These are phyloP conservation scores for Amphimallon solstitiale DNA, from an alignment of 2,888 invertebrate species.

Conservation along the genomic window DNA sequence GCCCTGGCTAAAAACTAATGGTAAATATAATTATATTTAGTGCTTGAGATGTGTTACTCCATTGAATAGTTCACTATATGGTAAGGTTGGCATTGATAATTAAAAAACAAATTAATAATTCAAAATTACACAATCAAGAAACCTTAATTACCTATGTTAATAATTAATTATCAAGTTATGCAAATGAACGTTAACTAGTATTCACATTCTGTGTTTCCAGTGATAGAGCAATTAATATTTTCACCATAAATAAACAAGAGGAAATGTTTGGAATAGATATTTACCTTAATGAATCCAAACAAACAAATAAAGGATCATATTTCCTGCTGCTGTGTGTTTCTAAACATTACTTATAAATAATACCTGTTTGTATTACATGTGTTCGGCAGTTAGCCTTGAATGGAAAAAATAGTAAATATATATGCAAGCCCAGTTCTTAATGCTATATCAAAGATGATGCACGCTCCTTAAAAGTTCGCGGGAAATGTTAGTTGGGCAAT, in stretches of 20 bases:
- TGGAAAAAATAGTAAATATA: constrained; percentile 42
- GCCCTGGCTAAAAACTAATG: no score
- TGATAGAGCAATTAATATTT: constrained; percentile 13
- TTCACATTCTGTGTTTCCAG: background rate
- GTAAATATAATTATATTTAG: no score
- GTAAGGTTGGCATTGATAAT: no score
- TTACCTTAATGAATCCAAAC: constrained; percentile 18
- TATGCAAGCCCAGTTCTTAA: constrained; percentile 40
- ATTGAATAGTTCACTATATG: no score
- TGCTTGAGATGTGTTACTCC: no score
- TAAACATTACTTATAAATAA: constrained; percentile 35
- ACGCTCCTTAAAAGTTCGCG: constrained; percentile 16
- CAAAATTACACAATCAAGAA: no score
- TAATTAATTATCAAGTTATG: no score
- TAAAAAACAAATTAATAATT: no score
- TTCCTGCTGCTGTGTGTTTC: constrained; percentile 28
- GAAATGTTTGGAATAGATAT: constrained; percentile 14
- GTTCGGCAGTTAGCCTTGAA: constrained; percentile 47
- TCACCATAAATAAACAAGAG: background rate
- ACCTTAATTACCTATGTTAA: no score
- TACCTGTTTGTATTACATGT: constrained; percentile 28
- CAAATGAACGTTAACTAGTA: background rate
- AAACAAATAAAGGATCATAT: constrained; percentile 12
- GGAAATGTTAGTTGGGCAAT: no score
- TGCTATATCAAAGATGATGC: constrained; percentile 34